Conservation (phyloP, 2,797 vertebrate species). For the Myotis planiceps region DNA sequence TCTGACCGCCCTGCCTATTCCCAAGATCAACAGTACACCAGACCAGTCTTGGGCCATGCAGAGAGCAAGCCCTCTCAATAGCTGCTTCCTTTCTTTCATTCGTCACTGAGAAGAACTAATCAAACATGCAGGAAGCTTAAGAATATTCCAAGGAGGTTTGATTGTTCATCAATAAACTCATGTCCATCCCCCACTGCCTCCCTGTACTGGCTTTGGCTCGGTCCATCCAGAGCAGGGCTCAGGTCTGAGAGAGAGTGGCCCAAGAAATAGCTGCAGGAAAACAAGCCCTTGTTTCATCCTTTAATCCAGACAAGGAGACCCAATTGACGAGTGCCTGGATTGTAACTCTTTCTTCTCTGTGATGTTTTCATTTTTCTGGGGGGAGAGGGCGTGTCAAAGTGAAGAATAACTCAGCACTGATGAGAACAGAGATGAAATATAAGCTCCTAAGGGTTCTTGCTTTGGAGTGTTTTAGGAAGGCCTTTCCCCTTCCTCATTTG, state of each 20-base stretch:
- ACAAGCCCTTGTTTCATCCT: not conserved
- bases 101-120: not conserved
- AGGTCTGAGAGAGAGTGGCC: accelerated
- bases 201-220: not conserved
- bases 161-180: not conserved
- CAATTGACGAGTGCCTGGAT: accelerated
- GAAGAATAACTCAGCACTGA: not conserved
- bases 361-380: not conserved
- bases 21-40: not conserved
- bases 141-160: not conserved
- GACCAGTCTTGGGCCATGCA: not conserved
- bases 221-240: not conserved
- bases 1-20: not conserved
- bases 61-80: not conserved
- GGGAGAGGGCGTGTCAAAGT: not conserved
- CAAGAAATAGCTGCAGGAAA: not conserved
- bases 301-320: not conserved
- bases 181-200: accelerated
- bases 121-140: not conserved
- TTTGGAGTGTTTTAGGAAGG: not conserved
- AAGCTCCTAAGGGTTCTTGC: not conserved
- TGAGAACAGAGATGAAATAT: not conserved
- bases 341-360: not conserved
- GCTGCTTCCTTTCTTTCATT: not conserved
- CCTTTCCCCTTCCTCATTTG: not conserved